A percentile compares a stretch with the other conserved stretches of the same genome.
Conservation (phyloP, 2,113 vertebrate genomes). For the Phocoena phocoena region DNA sequence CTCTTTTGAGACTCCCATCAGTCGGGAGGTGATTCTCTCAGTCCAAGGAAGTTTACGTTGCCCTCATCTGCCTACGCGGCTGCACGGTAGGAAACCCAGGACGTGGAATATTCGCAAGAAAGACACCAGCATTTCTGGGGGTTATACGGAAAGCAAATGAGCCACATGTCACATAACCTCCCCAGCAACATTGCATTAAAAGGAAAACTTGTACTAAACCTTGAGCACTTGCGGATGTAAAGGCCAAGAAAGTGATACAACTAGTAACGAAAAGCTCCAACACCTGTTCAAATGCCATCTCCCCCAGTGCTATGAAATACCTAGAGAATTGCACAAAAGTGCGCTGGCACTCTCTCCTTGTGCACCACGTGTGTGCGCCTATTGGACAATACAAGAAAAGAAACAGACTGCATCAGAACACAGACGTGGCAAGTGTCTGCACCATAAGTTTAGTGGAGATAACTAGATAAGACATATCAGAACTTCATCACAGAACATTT, state of each 20-base stretch:
- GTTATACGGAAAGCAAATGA: background rate
- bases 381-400: background rate
- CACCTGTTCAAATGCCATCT: background rate
- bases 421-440: background rate
- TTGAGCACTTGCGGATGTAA: background rate
- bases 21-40: conserved; percentile 32
- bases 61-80: background rate
- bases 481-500: background rate
- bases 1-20: background rate
- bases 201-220: background rate
- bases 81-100: background rate
- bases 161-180: background rate
- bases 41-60: background rate
- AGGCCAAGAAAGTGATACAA: background rate
- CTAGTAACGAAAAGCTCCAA: background rate
- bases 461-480: background rate
- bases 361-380: background rate
- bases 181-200: background rate
- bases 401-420: background rate
- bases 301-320: background rate
- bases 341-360: fast-evolving
- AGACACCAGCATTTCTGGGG: background rate
- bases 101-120: background rate
- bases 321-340: background rate
- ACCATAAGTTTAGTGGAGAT: background rate